Evolutionary conservation across 2,113 vertebrate species (phyloP).

Genomic region (Condylura cristata): DNA sequence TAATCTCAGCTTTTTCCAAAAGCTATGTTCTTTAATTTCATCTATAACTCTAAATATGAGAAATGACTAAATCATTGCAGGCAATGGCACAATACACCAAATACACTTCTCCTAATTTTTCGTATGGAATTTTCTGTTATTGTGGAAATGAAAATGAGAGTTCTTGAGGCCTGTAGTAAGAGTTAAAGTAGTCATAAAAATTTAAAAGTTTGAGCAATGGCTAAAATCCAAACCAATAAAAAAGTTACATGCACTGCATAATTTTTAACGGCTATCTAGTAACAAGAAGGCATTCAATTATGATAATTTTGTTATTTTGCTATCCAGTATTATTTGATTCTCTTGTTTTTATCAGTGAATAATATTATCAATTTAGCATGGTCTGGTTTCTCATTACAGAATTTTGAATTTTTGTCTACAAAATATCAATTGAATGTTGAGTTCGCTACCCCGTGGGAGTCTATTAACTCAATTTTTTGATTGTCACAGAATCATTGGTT

Average conservation of each 20-base stretch:
- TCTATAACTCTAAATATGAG: neutral
- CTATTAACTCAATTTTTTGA: neutral
- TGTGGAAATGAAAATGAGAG: conserved; percentile 9
- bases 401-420: conserved; percentile 3
- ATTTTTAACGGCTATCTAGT: conserved; percentile 69
- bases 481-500: neutral
- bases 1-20: neutral
- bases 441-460: neutral
- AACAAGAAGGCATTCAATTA: conserved; percentile 58
- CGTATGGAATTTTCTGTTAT: neutral
- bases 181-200: conserved; percentile 64
- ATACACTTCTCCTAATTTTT: conserved; percentile 10
- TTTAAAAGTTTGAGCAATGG: conserved; percentile 63
- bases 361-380: neutral
- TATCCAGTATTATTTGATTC: neutral
- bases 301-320: conserved; percentile 56
- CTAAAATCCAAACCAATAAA: conserved; percentile 76
- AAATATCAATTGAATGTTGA: neutral
- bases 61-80: conserved; percentile 21
- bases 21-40: neutral
- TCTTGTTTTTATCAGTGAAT: conserved; percentile 43
- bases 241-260: conserved; percentile 68
- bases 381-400: neutral
- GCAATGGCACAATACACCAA: neutral
- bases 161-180: conserved; percentile 2